Conservation (phyloP, 2,888 invertebrate genomes). For the Leucophenga montana region DNA sequence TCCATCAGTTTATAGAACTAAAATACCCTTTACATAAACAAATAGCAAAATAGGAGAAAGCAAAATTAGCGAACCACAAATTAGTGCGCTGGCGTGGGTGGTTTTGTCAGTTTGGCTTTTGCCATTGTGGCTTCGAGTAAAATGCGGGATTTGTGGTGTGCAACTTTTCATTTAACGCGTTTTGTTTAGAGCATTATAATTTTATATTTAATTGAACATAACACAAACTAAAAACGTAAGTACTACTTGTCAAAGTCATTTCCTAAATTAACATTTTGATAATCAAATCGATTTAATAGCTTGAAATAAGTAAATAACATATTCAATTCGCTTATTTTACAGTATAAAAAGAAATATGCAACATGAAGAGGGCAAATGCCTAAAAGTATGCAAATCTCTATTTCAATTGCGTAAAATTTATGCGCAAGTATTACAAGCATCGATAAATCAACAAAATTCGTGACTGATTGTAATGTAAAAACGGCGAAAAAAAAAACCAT, state of each 20-base stretch:
- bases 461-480: neutral
- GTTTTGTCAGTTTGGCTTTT: conserved; percentile 1
- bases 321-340: no score
- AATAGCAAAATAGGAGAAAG: neutral
- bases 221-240: no score
- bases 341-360: no score
- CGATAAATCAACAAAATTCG: conserved; percentile 55
- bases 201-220: neutral
- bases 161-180: neutral
- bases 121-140: neutral
- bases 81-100: neutral
- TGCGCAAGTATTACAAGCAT: conserved; percentile 35
- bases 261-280: neutral
- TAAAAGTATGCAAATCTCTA: conserved; percentile 63
- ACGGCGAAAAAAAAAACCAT: neutral
- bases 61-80: neutral
- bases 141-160: neutral
- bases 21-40: neutral
- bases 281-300: conserved; percentile 14
- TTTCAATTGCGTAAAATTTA: conserved; percentile 52
- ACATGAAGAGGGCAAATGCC: conserved; percentile 26
- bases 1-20: neutral
- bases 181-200: neutral
- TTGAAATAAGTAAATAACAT: neutral
- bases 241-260: no score